These are phyloP conservation scores for Lytechinus pictus DNA, from an alignment of 35 echinoderm and acorn worm species.

Conservation along the genomic window DNA sequence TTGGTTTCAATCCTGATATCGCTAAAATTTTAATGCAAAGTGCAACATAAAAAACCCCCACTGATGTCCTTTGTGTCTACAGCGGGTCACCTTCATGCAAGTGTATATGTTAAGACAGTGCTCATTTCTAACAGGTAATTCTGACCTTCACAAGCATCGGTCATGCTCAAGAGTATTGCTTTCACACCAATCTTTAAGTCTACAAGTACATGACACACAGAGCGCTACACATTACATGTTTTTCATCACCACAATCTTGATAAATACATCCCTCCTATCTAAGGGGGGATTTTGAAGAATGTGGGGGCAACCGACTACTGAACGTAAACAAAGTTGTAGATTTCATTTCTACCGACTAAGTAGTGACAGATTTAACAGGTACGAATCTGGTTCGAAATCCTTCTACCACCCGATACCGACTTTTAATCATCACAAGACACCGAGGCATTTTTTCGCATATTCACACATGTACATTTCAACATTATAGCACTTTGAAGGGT, in stretches of 20 bases:
- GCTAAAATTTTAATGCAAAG: neutral
- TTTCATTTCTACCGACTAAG: neutral
- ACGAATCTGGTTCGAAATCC: neutral
- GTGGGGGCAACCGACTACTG: neutral
- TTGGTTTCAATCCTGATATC: neutral
- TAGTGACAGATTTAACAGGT: neutral
- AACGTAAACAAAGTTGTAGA: neutral
- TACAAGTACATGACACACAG: neutral
- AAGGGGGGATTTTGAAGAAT: neutral
- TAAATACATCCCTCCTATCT: neutral
- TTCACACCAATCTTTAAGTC: neutral
- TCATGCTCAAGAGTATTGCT: neutral
- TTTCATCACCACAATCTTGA: neutral
- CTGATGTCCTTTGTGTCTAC: neutral
- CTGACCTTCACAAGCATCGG: neutral
- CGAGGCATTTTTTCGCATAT: neutral
- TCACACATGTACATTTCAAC: neutral
- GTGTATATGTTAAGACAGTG: neutral
- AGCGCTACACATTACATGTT: neutral
- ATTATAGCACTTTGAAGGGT: neutral
- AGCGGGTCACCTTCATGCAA: neutral
- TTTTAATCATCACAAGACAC: neutral
- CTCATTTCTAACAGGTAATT: neutral
- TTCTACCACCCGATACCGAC: neutral
- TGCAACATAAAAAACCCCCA: neutral